Percentiles rank a stretch among this genome's conserved stretches.
Evolutionary conservation across 2,113 vertebrate species (phyloP).

Genomic region (Sisor rabdophorus): DNA sequence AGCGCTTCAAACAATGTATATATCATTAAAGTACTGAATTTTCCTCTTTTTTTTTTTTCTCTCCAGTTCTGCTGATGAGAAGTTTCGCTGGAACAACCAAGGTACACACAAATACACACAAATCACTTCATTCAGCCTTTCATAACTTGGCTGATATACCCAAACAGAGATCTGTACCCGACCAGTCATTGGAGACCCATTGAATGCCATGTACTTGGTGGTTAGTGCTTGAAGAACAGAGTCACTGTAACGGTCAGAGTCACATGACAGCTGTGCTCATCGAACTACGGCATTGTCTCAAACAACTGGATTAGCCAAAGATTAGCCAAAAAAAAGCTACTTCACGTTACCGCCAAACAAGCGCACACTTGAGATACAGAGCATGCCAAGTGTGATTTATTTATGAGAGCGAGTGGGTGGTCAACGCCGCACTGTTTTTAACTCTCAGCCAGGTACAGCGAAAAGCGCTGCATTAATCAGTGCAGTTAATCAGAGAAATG

Average conservation of each 20-base stretch:
- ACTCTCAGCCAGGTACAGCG: conserved; percentile 29
- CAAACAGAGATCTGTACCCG: not conserved
- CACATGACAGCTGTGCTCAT: conserved; percentile 27
- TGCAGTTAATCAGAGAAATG: conserved; percentile 5
- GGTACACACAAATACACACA: conserved; percentile 66
- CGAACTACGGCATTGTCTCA: conserved; percentile 25
- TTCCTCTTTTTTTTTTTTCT: conserved; percentile 50
- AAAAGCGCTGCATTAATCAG: conserved; percentile 34
- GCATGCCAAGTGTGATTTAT: conserved; percentile 37
- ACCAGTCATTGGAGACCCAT: conserved; percentile 9
- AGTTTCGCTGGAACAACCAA: conserved; percentile 98
- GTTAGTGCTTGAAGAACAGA: conserved; percentile 12
- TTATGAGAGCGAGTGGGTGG: conserved; percentile 37
- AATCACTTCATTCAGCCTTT: not conserved
- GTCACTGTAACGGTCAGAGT: conserved; percentile 31
- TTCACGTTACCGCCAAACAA: conserved; percentile 25
- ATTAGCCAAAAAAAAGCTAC: conserved; percentile 33
- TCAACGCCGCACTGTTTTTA: conserved; percentile 30
- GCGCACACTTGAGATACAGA: conserved; percentile 21
- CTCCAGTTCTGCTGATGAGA: conserved; percentile 92
- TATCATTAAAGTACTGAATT: not conserved
- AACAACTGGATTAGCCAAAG: conserved; percentile 55
- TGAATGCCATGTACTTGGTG: not conserved
- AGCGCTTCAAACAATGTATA: not conserved
- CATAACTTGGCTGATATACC: not conserved